Conservation (phyloP, 2,113 vertebrate species). For the Corynorhinus townsendii region DNA sequence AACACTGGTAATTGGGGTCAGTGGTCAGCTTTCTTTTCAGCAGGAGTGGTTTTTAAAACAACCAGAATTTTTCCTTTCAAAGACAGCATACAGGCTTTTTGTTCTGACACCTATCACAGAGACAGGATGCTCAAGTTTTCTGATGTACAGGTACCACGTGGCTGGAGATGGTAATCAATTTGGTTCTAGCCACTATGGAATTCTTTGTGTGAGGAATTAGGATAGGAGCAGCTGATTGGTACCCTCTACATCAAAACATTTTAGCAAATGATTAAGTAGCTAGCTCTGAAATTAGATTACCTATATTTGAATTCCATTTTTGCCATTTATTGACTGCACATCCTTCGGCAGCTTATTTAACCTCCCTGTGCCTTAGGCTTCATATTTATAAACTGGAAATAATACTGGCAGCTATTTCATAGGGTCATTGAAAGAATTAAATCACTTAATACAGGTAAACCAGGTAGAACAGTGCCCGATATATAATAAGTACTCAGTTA, state of each 20-base stretch:
- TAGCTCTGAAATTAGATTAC: constrained; percentile 29
- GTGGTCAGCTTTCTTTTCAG: constrained; percentile 42
- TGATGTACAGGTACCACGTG: background rate
- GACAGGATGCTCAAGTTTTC: background rate
- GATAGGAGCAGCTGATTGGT: too few species aligned
- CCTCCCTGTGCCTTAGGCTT: background rate
- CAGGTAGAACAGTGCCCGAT: background rate
- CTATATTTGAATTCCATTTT: background rate
- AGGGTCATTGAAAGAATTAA: background rate
- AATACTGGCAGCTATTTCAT: background rate
- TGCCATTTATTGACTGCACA: background rate
- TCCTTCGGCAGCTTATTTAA: background rate
- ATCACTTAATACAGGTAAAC: background rate
- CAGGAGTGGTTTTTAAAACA: constrained; percentile 41
- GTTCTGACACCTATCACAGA: background rate
- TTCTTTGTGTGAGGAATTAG: background rate
- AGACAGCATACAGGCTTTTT: background rate
- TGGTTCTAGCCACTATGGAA: background rate
- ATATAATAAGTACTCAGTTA: background rate
- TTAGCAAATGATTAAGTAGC: background rate
- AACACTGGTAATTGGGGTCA: constrained; percentile 62
- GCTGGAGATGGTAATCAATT: background rate
- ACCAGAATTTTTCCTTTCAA: constrained; percentile 31
- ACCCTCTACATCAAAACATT: background rate
- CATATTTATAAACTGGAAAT: background rate